A percentile compares a stretch with the other conserved stretches of the same genome.
Evolutionary conservation across 2,113 vertebrate species (phyloP).

Genomic region (Ceyx melanurus): DNA sequence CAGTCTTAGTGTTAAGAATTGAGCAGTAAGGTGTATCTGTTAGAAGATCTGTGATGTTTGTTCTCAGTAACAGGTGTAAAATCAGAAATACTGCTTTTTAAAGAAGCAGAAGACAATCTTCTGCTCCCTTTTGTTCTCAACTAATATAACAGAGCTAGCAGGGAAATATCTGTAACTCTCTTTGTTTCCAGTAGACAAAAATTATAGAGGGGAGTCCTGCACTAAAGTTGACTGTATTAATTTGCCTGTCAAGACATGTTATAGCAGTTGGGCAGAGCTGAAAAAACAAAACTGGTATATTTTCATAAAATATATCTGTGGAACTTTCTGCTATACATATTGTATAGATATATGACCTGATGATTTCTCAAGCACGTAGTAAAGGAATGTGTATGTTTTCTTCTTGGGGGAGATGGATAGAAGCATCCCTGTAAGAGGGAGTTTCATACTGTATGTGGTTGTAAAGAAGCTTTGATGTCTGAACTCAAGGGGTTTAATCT

Average conservation of each 20-base stretch:
- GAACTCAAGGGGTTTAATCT: neutral
- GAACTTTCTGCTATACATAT: neutral
- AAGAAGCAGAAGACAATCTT: neutral
- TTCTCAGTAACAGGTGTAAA: neutral
- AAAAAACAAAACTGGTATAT: neutral
- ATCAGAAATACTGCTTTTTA: neutral
- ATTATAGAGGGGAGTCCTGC: neutral
- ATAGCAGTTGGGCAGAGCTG: neutral
- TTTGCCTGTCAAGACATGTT: slow-evolving; percentile 6
- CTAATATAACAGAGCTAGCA: neutral
- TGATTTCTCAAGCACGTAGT: neutral
- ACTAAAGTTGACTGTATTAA: neutral
- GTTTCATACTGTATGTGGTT: neutral
- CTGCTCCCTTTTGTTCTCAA: neutral
- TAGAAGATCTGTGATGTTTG: neutral
- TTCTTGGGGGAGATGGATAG: neutral
- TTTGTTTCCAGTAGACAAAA: neutral
- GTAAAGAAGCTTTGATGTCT: neutral
- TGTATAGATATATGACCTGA: neutral
- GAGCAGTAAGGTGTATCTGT: neutral
- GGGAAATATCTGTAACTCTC: neutral
- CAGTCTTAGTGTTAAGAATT: neutral
- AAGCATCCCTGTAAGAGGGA: neutral
- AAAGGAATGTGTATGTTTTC: neutral
- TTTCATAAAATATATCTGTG: neutral